Evolutionary conservation across 2,888 invertebrate genomes (phyloP).

Genomic region (Sphecodes monilicornis): DNA sequence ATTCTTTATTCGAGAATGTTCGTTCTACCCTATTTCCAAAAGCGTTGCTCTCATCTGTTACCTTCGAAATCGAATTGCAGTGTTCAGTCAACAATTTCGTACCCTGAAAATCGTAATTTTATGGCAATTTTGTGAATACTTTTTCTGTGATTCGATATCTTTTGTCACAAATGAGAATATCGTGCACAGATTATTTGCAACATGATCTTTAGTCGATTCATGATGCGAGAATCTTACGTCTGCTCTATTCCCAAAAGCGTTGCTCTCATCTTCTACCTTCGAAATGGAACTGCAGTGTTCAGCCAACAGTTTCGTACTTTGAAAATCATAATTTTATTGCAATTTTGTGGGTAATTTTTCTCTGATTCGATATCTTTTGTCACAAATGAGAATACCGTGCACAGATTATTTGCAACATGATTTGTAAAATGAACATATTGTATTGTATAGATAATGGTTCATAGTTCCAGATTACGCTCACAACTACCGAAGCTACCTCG

Average conservation of each 20-base stretch:
- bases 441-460: too few species aligned
- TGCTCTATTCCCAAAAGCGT: too few species aligned
- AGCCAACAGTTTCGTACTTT: too few species aligned
- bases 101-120: not conserved
- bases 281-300: too few species aligned
- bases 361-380: too few species aligned
- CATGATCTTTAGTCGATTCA: not conserved
- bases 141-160: too few species aligned
- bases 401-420: too few species aligned
- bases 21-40: not conserved
- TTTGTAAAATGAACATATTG: slow-evolving; percentile 16
- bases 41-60: not conserved
- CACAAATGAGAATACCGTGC: not conserved
- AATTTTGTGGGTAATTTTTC: not conserved
- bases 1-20: not conserved
- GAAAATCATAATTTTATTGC: too few species aligned
- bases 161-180: too few species aligned
- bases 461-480: slow-evolving; percentile 21
- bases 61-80: not conserved
- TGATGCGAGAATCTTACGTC: too few species aligned
- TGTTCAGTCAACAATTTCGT: not conserved
- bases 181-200: too few species aligned
- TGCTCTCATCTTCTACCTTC: too few species aligned
- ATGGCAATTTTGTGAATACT: not conserved
- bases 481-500: slow-evolving; percentile 40